A percentile compares a stretch with the other conserved stretches of the same genome.
These are phyloP conservation scores for Drosophila setifemur DNA, from an alignment of 1,140 invertebrate genomes.

Conservation along the genomic window DNA sequence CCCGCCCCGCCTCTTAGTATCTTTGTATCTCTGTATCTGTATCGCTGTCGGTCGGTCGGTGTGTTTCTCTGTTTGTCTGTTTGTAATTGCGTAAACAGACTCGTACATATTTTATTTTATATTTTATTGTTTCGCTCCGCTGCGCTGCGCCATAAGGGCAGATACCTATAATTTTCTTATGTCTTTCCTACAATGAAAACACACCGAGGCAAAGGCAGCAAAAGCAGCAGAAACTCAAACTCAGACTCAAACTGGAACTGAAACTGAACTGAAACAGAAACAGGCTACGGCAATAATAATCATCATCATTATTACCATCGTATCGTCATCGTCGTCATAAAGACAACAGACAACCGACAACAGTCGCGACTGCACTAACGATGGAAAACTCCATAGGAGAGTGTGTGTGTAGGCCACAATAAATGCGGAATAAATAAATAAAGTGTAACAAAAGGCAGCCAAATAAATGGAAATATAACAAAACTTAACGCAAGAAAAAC, in stretches of 20 bases:
- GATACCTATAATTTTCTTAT: constrained; percentile 82
- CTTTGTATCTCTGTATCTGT: neutral
- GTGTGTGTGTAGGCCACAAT: constrained; percentile 61
- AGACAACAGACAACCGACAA: no score
- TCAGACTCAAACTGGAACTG: constrained; percentile 23
- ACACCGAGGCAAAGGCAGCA: constrained; percentile 31
- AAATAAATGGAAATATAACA: constrained; percentile 78
- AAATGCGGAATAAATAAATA: constrained; percentile 79
- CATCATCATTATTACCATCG: constrained; percentile 32
- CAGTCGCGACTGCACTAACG: constrained; percentile 75
- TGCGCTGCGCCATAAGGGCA: constrained; percentile 80
- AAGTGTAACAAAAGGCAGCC: constrained; percentile 76
- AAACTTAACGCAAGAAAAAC: constrained; percentile 64
- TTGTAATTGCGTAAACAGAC: constrained; percentile 80
- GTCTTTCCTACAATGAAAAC: constrained; percentile 78
- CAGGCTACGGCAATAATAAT: constrained; percentile 46
- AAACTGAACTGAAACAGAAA: constrained; percentile 31
- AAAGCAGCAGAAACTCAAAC: constrained; percentile 21
- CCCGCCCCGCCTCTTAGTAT: neutral
- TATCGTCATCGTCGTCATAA: constrained; percentile 44
- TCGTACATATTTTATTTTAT: constrained; percentile 81
- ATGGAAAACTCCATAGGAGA: constrained; percentile 33
- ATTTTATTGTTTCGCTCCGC: constrained; percentile 82
- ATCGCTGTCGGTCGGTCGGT: neutral
- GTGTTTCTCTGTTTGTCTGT: constrained; percentile 48